Evolutionary conservation across 2,113 vertebrate species (phyloP), one percentile per base, ranked within the genome.

Genomic region (Ornithorhynchus anatinus): DNA sequence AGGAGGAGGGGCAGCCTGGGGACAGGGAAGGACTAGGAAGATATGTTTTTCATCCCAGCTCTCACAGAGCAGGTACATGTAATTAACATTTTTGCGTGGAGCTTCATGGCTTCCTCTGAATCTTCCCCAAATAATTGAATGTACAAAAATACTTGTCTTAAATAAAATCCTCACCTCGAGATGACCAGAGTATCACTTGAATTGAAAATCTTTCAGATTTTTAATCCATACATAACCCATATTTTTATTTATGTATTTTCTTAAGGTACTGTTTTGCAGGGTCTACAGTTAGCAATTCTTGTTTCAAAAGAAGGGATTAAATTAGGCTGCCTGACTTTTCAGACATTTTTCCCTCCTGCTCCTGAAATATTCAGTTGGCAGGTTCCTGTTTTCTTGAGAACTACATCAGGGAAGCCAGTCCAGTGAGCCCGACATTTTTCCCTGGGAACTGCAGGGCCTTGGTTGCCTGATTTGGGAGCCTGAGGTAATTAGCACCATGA

Each of bases 71-170:
- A 42, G 44, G 14, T 76, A 74, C 64, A 81, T 77, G 84, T 79
- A 77, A 93, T 91, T 91, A 90, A 85, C 86, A 89, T 86, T 86
- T 86, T 73, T 76, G 56, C 61, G 67, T 77, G 69, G 73, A 67
- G 16, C 72, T 81, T 92, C 89, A 89, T 77, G 73, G 84, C 82
- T 89, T 90, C 87, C 89, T 89, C 86, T 85, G 81, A 91, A 84
- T 89, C 91, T 88, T 89, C 87, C 88, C 91, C 75, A 88, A 87
- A 76, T 84, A 91, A 92, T 69, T 88, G 86, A 89, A 89, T 80
- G 89, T 89, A 89, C 89, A 89, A 88, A 80, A 92, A 89, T 81
- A 91, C 89, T 91, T 89, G 84, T 70, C 82, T 91, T 89, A 92
- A 89, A 89, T 67, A 88, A 40, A 91, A 89, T 85, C 86, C 85